phyloP scores from a whole-genome alignment of 2,888 invertebrate species.

The Drosophila peninsularis region DNA sequence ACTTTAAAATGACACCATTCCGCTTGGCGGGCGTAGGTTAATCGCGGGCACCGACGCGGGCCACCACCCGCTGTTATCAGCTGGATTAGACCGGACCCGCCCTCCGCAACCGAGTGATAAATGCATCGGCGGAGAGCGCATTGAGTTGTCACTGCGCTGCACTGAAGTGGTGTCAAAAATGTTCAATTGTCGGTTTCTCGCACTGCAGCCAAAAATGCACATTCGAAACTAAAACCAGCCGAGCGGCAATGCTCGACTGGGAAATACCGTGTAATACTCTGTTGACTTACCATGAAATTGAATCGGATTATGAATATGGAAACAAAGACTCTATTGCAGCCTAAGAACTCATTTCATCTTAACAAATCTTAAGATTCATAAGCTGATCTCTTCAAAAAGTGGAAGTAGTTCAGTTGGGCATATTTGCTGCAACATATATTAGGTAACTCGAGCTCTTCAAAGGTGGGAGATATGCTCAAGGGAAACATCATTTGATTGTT shows the following conservation, averaged over 20 bases:
- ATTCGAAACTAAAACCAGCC: neutral
- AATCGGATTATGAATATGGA: neutral
- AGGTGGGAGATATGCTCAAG: no score
- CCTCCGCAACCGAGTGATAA: conserved; percentile 53
- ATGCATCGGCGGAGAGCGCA: conserved; percentile 57
- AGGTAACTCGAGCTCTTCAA: no score
- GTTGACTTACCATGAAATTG: no score
- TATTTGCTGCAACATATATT: no score
- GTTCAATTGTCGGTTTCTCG: conserved; percentile 23
- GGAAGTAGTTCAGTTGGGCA: no score
- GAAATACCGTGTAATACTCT: neutral
- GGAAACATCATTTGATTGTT: no score
- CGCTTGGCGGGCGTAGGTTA: conserved; percentile 48
- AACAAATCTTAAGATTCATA: neutral
- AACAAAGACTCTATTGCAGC: neutral
- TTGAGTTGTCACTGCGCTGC: conserved; percentile 66
- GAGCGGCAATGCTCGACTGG: neutral
- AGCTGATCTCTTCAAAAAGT: neutral
- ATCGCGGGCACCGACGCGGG: conserved; percentile 45
- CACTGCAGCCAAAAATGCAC: conserved; percentile 6
- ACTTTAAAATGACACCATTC: conserved; percentile 79
- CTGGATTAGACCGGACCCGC: conserved; percentile 45
- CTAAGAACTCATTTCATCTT: neutral
- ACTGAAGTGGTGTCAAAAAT: conserved; percentile 40
- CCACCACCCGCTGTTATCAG: conserved; percentile 75